Evolutionary conservation across 2,888 invertebrate genomes (phyloP).

Genomic region (Cyclophora punctaria): DNA sequence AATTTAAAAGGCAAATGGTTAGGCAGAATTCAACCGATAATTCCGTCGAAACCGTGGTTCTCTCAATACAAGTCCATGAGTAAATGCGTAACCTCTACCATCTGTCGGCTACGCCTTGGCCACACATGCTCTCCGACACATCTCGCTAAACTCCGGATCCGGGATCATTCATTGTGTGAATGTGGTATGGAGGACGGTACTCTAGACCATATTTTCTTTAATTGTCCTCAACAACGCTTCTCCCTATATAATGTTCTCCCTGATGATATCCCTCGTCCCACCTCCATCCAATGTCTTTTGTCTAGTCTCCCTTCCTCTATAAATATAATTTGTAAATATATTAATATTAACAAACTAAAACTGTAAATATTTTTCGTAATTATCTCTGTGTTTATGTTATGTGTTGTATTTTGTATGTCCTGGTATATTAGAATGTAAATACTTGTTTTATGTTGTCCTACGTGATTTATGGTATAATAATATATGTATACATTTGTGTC

Average conservation of each 20-base stretch:
- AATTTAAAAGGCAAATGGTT: background rate
- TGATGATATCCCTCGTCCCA: conserved; percentile 2
- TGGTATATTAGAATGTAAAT: too few relatives aligned
- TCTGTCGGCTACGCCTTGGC: conserved; percentile 8
- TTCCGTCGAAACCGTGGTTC: conserved; percentile 2
- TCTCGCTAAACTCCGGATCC: conserved; percentile 5
- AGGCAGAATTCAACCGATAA: background rate
- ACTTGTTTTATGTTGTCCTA: too few relatives aligned
- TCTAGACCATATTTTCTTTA: conserved; percentile 2
- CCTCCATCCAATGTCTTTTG: background rate
- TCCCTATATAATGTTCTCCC: background rate
- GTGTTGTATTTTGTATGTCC: too few relatives aligned
- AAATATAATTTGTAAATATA: too few relatives aligned
- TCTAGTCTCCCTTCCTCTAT: background rate
- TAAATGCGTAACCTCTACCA: conserved; percentile 3
- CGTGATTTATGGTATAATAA: too few relatives aligned
- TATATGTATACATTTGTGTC: too few relatives aligned
- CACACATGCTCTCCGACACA: conserved; percentile 10
- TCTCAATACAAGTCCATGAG: background rate
- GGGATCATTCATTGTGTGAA: conserved; percentile 11
- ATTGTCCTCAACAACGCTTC: background rate
- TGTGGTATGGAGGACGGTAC: conserved; percentile 10
- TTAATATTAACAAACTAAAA: too few relatives aligned
- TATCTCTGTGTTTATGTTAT: too few relatives aligned
- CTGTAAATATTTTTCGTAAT: too few relatives aligned